A percentile compares a stretch with the other conserved stretches of the same genome.
These are phyloP conservation scores for Eurystomus gularis DNA, from an alignment of 2,113 vertebrate genomes.

Conservation along the genomic window DNA sequence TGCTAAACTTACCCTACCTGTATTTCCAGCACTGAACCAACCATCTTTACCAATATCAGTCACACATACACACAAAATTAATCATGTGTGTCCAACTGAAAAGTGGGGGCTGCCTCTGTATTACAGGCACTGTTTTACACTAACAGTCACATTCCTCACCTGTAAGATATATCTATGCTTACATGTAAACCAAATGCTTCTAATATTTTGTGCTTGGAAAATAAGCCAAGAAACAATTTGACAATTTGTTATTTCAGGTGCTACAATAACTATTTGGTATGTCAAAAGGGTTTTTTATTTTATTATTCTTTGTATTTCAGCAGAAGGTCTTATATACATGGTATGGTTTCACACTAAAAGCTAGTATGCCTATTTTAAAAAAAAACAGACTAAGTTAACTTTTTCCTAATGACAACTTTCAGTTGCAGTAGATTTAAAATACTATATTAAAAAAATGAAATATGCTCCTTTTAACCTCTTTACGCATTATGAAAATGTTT, in stretches of 20 bases:
- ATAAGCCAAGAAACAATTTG: not conserved
- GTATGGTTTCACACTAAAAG: not conserved
- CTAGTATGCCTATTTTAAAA: not conserved
- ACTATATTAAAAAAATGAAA: not conserved
- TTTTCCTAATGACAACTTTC: not conserved
- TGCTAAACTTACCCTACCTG: not conserved
- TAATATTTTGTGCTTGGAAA: not conserved
- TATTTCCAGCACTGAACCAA: not conserved
- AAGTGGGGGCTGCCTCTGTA: not conserved
- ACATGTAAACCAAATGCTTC: not conserved
- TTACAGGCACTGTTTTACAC: fast-evolving
- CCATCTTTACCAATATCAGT: not conserved
- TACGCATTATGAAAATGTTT: not conserved
- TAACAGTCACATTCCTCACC: not conserved
- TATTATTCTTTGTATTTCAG: not conserved
- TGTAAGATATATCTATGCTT: not conserved
- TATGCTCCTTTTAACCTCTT: not conserved
- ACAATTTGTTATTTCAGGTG: not conserved
- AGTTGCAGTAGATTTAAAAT: not conserved
- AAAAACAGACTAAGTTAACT: not conserved
- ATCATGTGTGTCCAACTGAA: not conserved
- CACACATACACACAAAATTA: not conserved
- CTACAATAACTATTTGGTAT: not conserved
- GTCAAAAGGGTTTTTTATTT: not conserved
- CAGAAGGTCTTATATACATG: not conserved